Percentiles rank a stretch among this genome's conserved stretches.
These are phyloP conservation scores for Tangara arthus DNA, from an alignment of 2,797 vertebrate genomes.

Conservation along the genomic window DNA sequence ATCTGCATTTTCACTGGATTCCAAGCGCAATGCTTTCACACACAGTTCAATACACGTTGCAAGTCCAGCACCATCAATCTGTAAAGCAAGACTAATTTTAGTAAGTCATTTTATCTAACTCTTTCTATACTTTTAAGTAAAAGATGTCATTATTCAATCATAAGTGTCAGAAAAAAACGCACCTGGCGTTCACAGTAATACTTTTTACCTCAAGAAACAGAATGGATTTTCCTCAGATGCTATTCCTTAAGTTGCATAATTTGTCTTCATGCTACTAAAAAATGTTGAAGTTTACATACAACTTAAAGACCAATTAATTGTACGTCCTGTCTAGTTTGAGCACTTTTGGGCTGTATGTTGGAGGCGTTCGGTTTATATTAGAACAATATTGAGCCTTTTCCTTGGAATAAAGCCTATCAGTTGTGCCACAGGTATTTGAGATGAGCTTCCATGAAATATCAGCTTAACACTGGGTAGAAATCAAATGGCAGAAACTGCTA, in stretches of 20 bases:
- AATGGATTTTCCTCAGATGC: background rate
- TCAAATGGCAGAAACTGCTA: background rate
- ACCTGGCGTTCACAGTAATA: background rate
- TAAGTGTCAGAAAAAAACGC: background rate
- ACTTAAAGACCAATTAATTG: background rate
- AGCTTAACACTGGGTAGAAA: background rate
- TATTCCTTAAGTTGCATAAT: background rate
- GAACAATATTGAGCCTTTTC: background rate
- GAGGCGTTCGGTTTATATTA: background rate
- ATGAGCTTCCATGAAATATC: background rate
- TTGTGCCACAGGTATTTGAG: background rate
- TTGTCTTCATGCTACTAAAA: background rate
- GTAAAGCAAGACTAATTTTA: constrained; percentile 56
- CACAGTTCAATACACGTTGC: constrained; percentile 93
- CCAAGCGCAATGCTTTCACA: constrained; percentile 88
- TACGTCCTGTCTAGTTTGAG: background rate
- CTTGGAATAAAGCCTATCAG: background rate
- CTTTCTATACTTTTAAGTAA: background rate
- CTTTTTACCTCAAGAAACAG: background rate
- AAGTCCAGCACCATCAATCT: constrained; percentile 86
- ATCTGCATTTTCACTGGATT: constrained; percentile 85
- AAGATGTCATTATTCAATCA: background rate
- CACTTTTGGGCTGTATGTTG: background rate
- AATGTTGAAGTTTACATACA: background rate
- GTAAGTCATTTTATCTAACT: background rate